A percentile compares a stretch with the other conserved stretches of the same genome.
Conservation (phyloP, 2,113 vertebrate genomes). For the Smithornis capensis region DNA sequence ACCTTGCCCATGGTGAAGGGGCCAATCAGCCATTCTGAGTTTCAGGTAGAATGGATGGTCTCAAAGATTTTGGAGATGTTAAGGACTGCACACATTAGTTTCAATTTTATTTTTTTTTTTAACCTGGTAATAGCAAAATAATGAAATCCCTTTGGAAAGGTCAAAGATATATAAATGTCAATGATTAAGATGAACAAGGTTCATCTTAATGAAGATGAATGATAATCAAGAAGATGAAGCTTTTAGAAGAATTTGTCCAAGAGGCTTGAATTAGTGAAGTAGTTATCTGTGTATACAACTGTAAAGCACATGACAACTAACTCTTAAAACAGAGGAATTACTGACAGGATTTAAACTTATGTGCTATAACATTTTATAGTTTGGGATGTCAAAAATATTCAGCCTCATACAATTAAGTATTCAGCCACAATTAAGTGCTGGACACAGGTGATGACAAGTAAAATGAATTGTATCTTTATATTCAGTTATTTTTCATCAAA, state of each 20-base stretch:
- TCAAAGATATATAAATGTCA: neutral
- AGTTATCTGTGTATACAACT: neutral
- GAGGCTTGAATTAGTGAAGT: neutral
- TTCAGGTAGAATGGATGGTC: neutral
- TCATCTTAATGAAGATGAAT: too few relatives aligned
- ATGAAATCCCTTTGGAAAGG: neutral
- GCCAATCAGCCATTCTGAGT: fast-evolving
- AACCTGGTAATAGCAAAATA: neutral
- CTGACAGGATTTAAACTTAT: neutral
- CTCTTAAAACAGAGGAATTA: neutral
- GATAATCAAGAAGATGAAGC: too few relatives aligned
- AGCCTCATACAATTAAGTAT: neutral
- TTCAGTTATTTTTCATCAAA: neutral
- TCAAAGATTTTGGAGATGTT: neutral
- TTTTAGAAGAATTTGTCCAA: neutral
- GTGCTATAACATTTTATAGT: neutral
- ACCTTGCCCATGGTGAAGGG: neutral
- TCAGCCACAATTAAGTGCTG: neutral
- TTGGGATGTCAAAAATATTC: neutral
- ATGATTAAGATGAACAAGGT: neutral
- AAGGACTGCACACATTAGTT: neutral
- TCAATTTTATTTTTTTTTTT: neutral
- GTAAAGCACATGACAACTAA: neutral
- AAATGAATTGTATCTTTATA: neutral
- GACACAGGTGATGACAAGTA: neutral